Evolutionary conservation across 2,113 vertebrate genomes (phyloP), one percentile per base, ranked within the genome.

Genomic region (Penelope pileata): DNA sequence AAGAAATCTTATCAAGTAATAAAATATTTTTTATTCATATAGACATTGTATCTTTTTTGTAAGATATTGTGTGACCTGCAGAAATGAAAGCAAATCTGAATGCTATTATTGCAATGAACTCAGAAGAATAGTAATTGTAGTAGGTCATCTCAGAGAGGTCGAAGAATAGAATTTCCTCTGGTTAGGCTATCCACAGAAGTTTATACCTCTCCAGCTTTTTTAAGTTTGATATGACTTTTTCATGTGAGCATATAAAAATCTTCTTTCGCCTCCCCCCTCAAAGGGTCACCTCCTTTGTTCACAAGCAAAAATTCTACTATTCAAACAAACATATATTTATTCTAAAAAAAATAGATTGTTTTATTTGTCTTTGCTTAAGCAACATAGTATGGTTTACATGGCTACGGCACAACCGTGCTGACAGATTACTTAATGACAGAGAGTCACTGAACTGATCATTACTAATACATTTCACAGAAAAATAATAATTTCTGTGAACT

Each of bases 1-100:
- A 96, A 96, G 58, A 77, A 92, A 89, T 95, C 34, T 79, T 93
- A 93, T 64, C 43, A 94, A 91, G n/a, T 63, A 92, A 90, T 89
- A 96, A 95, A 96, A 83, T 84, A 87, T 45, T 4, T 91, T 94
- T 76, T 84, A 79, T 95, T 96, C 74, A 63, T 91, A 68, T 42
- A 93, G 63, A 38, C 43, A 79, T 54, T 91, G 36, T 76, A 78
- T 75, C 92, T 86, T 58, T 95, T 93, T 50, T 60, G 82, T 81
- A 93, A 96, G 96, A 82, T 78, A 94, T 91, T 83, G 40, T 6
- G 8, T 22, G 38, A 95, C 87, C 42, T 47, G 75, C 14, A 94
- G 83, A 90, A 94, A 87, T 42, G 26, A 81, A 95, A 93, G 73
- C 73, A 88, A 96, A 79, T 29, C 10, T 27, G 27, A 82, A 53